A percentile compares a stretch with the other conserved stretches of the same genome.
Evolutionary conservation across 1,140 invertebrate species (phyloP).

Genomic region (Scaptodrosophila lebanonensis): DNA sequence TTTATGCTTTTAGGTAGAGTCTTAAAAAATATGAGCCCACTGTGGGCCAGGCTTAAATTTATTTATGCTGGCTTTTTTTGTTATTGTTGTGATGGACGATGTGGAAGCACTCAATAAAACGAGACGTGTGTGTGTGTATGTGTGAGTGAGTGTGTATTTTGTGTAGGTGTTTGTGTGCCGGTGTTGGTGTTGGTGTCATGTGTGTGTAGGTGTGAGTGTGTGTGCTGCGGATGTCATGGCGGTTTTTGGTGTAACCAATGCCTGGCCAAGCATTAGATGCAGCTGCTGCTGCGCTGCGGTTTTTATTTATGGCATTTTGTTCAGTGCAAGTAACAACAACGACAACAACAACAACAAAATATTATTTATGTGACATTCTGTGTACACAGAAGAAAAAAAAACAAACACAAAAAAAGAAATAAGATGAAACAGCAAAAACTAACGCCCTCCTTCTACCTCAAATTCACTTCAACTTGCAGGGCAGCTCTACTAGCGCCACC

Average conservation of each 20-base stretch:
- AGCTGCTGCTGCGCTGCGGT: slow-evolving; percentile 53
- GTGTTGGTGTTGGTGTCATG: background rate
- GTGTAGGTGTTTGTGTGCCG: slow-evolving; percentile 12
- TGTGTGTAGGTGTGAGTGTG: slow-evolving; percentile 3
- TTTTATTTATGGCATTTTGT: slow-evolving; percentile 55
- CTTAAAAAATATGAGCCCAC: no score
- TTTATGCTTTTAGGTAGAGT: no score
- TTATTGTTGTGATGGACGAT: slow-evolving; percentile 32
- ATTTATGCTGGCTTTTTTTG: slow-evolving; percentile 11
- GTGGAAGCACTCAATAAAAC: slow-evolving; percentile 53
- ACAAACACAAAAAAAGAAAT: background rate
- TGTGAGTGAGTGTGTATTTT: slow-evolving; percentile 21
- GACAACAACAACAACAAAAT: slow-evolving; percentile 6
- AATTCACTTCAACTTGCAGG: slow-evolving; percentile 34
- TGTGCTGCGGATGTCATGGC: slow-evolving; percentile 51
- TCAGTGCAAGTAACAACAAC: slow-evolving; percentile 36
- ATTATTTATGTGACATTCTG: slow-evolving; percentile 13
- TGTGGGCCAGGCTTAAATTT: slow-evolving; percentile 12
- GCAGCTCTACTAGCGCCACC: slow-evolving; percentile 59
- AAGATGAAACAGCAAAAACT: background rate
- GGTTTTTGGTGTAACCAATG: slow-evolving; percentile 51
- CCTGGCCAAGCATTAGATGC: slow-evolving; percentile 32
- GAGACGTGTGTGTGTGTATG: slow-evolving; percentile 23
- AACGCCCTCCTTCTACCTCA: background rate
- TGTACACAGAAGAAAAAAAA: no score